Evolutionary conservation across 2,113 vertebrate species (phyloP).

Genomic region (Symphodus melops): DNA sequence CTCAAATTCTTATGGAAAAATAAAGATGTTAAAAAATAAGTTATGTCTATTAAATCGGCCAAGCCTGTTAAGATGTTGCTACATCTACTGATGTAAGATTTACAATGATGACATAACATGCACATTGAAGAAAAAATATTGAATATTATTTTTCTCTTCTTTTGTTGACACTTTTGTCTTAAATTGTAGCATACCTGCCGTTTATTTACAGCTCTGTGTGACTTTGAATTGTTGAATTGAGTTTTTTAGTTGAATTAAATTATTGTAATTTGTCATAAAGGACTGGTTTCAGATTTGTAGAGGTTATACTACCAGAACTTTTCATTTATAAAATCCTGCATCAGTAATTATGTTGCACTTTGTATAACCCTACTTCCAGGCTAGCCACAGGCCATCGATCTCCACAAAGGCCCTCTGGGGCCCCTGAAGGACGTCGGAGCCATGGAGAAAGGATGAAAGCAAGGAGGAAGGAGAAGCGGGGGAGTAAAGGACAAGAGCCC

Average conservation of each 20-base stretch:
- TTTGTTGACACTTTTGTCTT: no score
- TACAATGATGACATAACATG: no score
- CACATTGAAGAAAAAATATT: no score
- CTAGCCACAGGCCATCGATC: constrained; percentile 73
- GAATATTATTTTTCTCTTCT: no score
- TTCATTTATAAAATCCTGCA: constrained; percentile 4
- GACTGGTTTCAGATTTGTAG: neutral
- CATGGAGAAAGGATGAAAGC: constrained; percentile 66
- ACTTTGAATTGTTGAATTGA: no score
- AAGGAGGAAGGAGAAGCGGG: constrained; percentile 51
- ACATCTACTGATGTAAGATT: no score
- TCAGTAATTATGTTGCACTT: constrained; percentile 36
- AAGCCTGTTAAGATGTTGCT: no score
- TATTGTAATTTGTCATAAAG: neutral
- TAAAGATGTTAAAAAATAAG: no score
- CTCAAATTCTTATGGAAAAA: neutral
- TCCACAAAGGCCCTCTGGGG: constrained; percentile 65
- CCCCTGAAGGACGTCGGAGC: constrained; percentile 49
- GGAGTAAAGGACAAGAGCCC: constrained; percentile 32
- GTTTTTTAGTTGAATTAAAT: no score
- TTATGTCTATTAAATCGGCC: no score
- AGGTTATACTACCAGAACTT: neutral
- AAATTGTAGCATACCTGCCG: no score
- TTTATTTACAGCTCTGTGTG: no score
- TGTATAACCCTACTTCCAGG: constrained; percentile 45